phyloP scores from a whole-genome alignment of 1,140 invertebrate genomes.

The Goniozus legneri region DNA sequence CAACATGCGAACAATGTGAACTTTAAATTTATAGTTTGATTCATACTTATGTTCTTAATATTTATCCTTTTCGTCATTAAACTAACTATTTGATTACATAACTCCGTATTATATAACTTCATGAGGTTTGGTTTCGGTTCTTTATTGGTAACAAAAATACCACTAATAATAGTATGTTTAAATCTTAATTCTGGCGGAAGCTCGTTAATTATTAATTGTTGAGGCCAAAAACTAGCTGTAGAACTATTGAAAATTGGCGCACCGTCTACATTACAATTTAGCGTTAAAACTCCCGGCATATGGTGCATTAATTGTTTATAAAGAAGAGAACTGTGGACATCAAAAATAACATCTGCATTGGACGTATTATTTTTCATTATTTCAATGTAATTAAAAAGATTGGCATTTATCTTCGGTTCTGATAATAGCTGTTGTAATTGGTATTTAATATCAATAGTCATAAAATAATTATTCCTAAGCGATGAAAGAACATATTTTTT shows the following conservation, averaged over 20 bases:
- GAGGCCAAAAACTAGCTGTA: constrained; percentile 6
- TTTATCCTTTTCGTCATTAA: neutral
- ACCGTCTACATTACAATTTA: neutral
- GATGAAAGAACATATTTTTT: constrained; percentile 1
- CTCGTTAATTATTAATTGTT: constrained; percentile 2
- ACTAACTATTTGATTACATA: neutral
- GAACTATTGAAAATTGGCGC: constrained; percentile 3
- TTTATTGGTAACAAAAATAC: neutral
- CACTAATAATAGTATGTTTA: neutral
- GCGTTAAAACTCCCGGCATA: neutral
- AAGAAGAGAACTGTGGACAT: neutral
- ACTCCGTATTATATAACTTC: neutral
- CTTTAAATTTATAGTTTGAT: neutral
- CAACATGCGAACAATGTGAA: neutral
- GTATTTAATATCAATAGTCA: constrained; percentile 2
- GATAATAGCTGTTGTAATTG: neutral
- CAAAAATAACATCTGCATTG: neutral
- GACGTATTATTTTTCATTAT: neutral
- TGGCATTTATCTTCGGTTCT: neutral
- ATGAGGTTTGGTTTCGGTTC: neutral
- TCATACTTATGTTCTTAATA: neutral
- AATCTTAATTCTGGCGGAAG: constrained; percentile 4
- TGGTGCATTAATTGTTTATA: neutral
- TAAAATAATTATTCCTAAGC: neutral
- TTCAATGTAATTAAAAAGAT: constrained; percentile 1